Evolutionary conservation across 2,797 vertebrate genomes (phyloP).

Genomic region (Rhabdomys pumilio): DNA sequence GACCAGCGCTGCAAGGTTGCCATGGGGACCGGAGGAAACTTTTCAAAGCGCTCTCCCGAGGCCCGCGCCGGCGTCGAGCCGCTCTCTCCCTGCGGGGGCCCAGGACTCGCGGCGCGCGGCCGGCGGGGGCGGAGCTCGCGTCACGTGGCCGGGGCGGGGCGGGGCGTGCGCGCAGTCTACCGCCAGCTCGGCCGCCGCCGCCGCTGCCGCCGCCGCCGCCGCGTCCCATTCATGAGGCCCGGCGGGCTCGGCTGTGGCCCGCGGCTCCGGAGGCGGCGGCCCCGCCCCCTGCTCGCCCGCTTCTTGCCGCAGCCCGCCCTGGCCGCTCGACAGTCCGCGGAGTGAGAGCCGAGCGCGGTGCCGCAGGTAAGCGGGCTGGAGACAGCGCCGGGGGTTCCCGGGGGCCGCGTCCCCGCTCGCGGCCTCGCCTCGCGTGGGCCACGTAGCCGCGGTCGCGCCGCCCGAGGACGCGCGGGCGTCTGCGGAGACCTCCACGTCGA

Average conservation of each 20-base stretch:
- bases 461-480: neutral
- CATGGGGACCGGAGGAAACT: constrained; percentile 53
- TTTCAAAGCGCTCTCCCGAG: neutral
- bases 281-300: neutral
- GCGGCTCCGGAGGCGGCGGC: constrained; percentile 70
- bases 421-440: constrained; percentile 23
- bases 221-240: constrained; percentile 81
- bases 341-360: neutral
- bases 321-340: neutral
- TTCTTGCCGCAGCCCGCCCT: neutral
- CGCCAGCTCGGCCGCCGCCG: neutral
- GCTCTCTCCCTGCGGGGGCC: neutral
- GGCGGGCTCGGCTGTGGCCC: constrained; percentile 66
- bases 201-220: neutral
- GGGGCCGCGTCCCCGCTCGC: neutral
- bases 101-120: neutral
- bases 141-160: constrained; percentile 74
- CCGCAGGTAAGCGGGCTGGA: constrained; percentile 70
- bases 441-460: constrained; percentile 44
- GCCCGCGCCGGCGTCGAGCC: neutral
- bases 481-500: neutral
- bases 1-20: constrained; percentile 31
- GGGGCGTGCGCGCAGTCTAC: constrained; percentile 58
- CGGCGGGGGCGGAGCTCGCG: neutral
- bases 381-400: neutral